Percentiles rank a stretch among this genome's conserved stretches.
phyloP scores from a whole-genome alignment of 2,113 vertebrate species.

The Notiomystis cincta region DNA sequence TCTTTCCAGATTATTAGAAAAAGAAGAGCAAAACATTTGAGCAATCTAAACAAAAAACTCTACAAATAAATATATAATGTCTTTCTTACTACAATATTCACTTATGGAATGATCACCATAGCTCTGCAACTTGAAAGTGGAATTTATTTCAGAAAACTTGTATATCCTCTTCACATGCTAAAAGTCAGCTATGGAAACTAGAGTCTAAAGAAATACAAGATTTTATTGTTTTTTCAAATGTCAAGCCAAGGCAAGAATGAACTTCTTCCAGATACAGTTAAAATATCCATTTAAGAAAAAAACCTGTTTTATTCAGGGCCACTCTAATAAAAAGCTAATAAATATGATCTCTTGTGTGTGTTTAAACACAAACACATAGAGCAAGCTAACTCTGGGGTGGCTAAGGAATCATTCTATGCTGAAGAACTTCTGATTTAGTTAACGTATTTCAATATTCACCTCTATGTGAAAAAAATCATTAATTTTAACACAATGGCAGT shows the following conservation, averaged over 20 bases:
- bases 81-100: neutral
- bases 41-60: neutral
- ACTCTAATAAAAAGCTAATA: neutral
- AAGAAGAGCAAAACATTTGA: neutral
- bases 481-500: neutral
- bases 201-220: neutral
- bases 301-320: neutral
- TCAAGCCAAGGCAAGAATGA: neutral
- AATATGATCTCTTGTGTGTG: neutral
- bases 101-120: neutral
- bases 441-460: neutral
- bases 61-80: neutral
- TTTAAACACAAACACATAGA: neutral
- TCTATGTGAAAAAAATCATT: neutral
- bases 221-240: neutral
- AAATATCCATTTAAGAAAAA: neutral
- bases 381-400: rapidly evolving
- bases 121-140: neutral
- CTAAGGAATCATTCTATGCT: neutral
- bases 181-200: neutral
- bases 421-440: neutral
- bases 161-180: neutral
- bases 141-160: neutral
- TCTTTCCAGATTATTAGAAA: neutral
- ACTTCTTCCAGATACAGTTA: neutral